Evolutionary conservation across 2,797 vertebrate genomes (phyloP).

Genomic region (Xiphophorus birchmanni): DNA sequence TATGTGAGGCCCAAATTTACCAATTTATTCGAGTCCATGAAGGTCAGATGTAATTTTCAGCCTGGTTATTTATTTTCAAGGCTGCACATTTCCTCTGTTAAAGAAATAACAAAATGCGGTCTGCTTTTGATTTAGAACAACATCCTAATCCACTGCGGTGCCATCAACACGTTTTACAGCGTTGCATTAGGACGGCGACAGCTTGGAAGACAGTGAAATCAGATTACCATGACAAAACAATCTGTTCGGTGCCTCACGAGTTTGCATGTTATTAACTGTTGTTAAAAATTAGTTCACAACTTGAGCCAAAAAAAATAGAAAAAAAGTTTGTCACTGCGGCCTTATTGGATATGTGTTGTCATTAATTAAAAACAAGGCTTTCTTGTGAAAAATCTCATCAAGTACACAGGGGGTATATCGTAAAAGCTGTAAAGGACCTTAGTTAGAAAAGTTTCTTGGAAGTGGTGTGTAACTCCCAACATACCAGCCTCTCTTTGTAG

Average conservation of each 20-base stretch:
- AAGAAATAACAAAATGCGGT: conserved; percentile 11
- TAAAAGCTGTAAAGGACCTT: conserved; percentile 8
- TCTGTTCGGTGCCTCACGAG: conserved; percentile 51
- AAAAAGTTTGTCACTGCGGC: conserved; percentile 11
- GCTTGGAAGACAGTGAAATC: conserved; percentile 63
- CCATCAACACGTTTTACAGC: conserved; percentile 34
- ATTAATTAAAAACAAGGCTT: conserved; percentile 16
- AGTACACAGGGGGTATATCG: background rate
- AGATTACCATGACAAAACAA: conserved; percentile 62
- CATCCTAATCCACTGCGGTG: conserved; percentile 31
- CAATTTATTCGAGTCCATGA: background rate
- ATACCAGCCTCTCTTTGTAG: conserved; percentile 24
- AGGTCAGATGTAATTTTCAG: background rate
- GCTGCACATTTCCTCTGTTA: background rate
- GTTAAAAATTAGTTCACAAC: conserved; percentile 41
- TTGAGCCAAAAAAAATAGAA: conserved; percentile 21
- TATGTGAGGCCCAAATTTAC: background rate
- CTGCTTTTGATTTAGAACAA: conserved; percentile 1
- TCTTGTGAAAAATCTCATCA: background rate
- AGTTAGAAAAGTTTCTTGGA: background rate
- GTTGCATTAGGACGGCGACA: conserved; percentile 35
- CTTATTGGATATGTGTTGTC: conserved; percentile 5
- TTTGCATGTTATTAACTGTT: conserved; percentile 42
- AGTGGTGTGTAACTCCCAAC: background rate
- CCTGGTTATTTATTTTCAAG: background rate